Conservation (phyloP, 2,888 invertebrate species). For the Pemphredon lugubris region DNA sequence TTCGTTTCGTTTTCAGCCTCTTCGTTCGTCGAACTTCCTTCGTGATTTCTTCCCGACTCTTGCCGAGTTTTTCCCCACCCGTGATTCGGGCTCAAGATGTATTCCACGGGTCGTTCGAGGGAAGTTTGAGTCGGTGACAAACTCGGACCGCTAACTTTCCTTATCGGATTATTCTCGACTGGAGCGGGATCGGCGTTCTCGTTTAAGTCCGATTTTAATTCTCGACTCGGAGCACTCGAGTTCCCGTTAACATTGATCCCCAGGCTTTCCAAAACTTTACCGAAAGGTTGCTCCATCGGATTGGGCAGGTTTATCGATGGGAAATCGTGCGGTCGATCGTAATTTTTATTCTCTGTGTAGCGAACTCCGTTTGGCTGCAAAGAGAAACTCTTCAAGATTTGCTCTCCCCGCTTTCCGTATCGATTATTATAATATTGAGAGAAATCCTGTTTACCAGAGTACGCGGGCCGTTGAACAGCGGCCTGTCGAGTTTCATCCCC, state of each 20-base stretch:
- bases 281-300: slow-evolving; percentile 44
- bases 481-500: no score
- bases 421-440: slow-evolving; percentile 1
- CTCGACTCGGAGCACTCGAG: not conserved
- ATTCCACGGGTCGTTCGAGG: slow-evolving; percentile 23
- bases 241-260: slow-evolving; percentile 33
- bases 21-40: not conserved
- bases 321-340: not conserved
- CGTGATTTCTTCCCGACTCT: not conserved
- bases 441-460: not conserved
- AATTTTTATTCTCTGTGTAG: not conserved
- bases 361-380: not conserved
- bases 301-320: not conserved
- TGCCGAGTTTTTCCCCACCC: not conserved
- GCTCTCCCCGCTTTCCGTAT: not conserved
- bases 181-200: slow-evolving; percentile 1
- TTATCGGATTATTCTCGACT: not conserved
- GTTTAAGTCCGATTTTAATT: not conserved
- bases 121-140: not conserved
- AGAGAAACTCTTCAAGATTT: not conserved
- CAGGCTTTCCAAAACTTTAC: slow-evolving; percentile 38
- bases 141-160: not conserved
- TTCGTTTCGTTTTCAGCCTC: not conserved
- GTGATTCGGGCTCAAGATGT: slow-evolving; percentile 26
- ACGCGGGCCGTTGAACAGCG: not conserved